Evolutionary conservation across 2,113 vertebrate genomes (phyloP).

Genomic region (Martes martes): DNA sequence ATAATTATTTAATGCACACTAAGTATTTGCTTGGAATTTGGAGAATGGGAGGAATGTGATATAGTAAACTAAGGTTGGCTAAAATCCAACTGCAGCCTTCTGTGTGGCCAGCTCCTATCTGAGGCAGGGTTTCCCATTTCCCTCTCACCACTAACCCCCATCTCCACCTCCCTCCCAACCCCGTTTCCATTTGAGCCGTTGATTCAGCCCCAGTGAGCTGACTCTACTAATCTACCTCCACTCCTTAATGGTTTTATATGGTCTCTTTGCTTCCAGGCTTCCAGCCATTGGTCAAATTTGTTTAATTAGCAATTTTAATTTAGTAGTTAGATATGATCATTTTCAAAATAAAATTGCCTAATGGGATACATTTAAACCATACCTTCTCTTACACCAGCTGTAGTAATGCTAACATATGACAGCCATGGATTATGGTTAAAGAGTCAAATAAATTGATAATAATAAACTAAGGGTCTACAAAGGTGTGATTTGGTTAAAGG

Average conservation of each 20-base stretch:
- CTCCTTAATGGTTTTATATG: neutral
- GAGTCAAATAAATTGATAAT: constrained; percentile 76
- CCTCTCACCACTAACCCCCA: neutral
- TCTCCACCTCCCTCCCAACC: no score
- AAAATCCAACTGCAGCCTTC: neutral
- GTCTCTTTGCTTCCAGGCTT: neutral
- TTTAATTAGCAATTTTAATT: neutral
- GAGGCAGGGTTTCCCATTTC: neutral
- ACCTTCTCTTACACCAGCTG: neutral
- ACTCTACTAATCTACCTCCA: neutral
- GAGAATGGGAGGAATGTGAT: neutral
- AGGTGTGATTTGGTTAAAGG: constrained; percentile 76
- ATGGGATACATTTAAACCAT: neutral
- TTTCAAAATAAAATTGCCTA: constrained; percentile 28
- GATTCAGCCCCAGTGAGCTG: neutral
- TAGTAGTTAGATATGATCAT: neutral
- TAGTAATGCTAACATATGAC: neutral
- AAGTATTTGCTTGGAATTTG: neutral
- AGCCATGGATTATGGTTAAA: constrained; percentile 64
- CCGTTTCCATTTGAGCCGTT: neutral
- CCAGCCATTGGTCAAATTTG: neutral
- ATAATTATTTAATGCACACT: neutral
- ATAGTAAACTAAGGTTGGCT: neutral
- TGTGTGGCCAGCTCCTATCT: neutral
- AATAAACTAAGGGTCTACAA: constrained; percentile 78